These are phyloP conservation scores for Anagyrus pseudococci DNA, from an alignment of 2,888 invertebrate species.

Conservation along the genomic window DNA sequence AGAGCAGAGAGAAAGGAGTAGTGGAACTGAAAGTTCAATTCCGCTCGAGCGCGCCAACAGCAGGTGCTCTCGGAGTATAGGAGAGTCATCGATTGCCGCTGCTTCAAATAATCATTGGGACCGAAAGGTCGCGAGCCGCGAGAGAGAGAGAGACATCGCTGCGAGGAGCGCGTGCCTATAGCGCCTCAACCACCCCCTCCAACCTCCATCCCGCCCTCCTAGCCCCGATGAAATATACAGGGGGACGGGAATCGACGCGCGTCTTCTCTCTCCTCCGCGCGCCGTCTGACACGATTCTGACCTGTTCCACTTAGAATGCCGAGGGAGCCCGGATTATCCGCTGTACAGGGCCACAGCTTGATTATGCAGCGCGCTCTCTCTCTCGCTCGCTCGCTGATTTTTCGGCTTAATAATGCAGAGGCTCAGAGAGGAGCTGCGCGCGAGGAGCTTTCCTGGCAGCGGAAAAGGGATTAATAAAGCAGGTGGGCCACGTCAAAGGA, in stretches of 20 bases:
- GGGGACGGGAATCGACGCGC: constrained; percentile 9
- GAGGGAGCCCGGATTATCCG: too few relatives aligned
- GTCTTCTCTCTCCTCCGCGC: not conserved
- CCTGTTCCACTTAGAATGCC: constrained; percentile 39
- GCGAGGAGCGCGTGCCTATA: too few relatives aligned
- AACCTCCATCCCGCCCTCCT: too few relatives aligned
- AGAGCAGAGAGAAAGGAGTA: not conserved
- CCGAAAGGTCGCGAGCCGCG: constrained; percentile 17
- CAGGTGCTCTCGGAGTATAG: not conserved
- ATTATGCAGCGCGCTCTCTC: too few relatives aligned
- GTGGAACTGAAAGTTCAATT: not conserved
- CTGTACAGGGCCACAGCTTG: too few relatives aligned
- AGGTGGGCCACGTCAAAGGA: too few relatives aligned
- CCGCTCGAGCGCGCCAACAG: not conserved
- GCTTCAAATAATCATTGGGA: constrained; percentile 34
- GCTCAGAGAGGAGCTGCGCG: too few relatives aligned
- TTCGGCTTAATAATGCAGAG: too few relatives aligned
- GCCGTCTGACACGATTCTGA: constrained; percentile 36
- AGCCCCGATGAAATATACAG: constrained; percentile 37
- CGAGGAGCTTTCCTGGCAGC: too few relatives aligned
- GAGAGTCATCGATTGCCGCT: constrained; percentile 22
- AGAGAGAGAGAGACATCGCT: too few relatives aligned
- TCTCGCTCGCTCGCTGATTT: too few relatives aligned
- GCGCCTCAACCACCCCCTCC: not conserved
- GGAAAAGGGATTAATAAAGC: too few relatives aligned